Conservation (phyloP, 2,888 invertebrate species). For the Ypsolopha scabrella region DNA sequence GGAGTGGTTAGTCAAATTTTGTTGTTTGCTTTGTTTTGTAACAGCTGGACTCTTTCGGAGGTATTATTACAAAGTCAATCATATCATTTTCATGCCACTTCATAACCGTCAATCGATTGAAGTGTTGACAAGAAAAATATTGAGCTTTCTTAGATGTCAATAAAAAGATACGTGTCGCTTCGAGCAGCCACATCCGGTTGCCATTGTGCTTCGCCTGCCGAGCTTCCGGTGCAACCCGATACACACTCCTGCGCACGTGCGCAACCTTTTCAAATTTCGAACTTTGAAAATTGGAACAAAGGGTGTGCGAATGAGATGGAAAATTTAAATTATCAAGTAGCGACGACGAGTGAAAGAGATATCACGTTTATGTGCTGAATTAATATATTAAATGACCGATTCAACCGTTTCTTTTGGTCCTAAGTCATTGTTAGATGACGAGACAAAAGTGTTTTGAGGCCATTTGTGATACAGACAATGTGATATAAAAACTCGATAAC, state of each 20-base stretch:
- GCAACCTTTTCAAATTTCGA: constrained; percentile 59
- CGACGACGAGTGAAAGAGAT: neutral
- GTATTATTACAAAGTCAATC: constrained; percentile 10
- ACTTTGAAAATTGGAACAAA: constrained; percentile 48
- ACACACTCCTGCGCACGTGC: constrained; percentile 69
- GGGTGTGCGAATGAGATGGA: constrained; percentile 21
- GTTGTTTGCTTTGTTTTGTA: neutral
- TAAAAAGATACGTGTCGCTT: constrained; percentile 68
- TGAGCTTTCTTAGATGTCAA: constrained; percentile 38
- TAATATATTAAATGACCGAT: constrained; percentile 11
- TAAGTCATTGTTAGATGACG: constrained; percentile 6
- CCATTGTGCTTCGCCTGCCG: constrained; percentile 59
- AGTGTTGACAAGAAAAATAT: constrained; percentile 56
- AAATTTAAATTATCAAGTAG: constrained; percentile 6
- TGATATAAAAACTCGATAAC: constrained; percentile 10
- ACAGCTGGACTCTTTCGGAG: neutral
- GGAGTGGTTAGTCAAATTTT: neutral
- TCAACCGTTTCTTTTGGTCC: constrained; percentile 10
- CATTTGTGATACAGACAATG: constrained; percentile 13
- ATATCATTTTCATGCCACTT: constrained; percentile 29
- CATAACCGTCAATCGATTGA: constrained; percentile 38
- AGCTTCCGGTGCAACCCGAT: constrained; percentile 68
- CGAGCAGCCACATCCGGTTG: constrained; percentile 66
- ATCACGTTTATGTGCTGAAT: constrained; percentile 2
- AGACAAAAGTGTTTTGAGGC: constrained; percentile 2